These are phyloP conservation scores for Pterois miles DNA, from an alignment of 2,797 vertebrate genomes.

Conservation along the genomic window DNA sequence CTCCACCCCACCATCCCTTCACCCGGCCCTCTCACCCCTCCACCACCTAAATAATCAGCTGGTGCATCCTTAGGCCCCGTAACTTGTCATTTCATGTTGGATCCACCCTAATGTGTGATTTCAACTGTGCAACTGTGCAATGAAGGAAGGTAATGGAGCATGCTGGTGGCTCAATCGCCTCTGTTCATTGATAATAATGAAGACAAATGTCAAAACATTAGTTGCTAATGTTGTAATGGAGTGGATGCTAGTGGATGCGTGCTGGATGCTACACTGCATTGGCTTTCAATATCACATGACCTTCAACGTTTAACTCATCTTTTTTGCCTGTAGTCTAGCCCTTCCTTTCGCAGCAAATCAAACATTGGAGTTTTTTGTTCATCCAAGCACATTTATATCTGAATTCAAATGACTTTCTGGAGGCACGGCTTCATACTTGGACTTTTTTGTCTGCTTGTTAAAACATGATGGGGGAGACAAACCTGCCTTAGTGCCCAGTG, in stretches of 20 bases:
- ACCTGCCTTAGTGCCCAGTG: too few species aligned
- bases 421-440: neutral
- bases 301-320: slow-evolving; percentile 70
- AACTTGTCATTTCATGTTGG: slow-evolving; percentile 84
- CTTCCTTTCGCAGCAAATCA: slow-evolving; percentile 31
- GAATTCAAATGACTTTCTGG: neutral
- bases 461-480: neutral
- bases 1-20: slow-evolving; percentile 38
- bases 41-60: slow-evolving; percentile 79
- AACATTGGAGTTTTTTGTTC: slow-evolving; percentile 18
- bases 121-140: slow-evolving; percentile 85
- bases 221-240: slow-evolving; percentile 85
- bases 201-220: slow-evolving; percentile 89
- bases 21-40: slow-evolving; percentile 44
- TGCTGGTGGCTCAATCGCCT: slow-evolving; percentile 85
- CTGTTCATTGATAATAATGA: slow-evolving; percentile 89
- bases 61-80: slow-evolving; percentile 72
- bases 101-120: slow-evolving; percentile 86
- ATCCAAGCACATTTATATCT: slow-evolving; percentile 17
- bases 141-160: slow-evolving; percentile 86
- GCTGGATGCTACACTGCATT: slow-evolving; percentile 71
- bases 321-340: slow-evolving; percentile 17
- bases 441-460: slow-evolving; percentile 28
- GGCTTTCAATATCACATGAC: slow-evolving; percentile 79
- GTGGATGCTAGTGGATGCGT: slow-evolving; percentile 77